Percentiles rank a stretch among this genome's conserved stretches.
Evolutionary conservation across 2,888 invertebrate species (phyloP).

Genomic region (Andrena bucephala): DNA sequence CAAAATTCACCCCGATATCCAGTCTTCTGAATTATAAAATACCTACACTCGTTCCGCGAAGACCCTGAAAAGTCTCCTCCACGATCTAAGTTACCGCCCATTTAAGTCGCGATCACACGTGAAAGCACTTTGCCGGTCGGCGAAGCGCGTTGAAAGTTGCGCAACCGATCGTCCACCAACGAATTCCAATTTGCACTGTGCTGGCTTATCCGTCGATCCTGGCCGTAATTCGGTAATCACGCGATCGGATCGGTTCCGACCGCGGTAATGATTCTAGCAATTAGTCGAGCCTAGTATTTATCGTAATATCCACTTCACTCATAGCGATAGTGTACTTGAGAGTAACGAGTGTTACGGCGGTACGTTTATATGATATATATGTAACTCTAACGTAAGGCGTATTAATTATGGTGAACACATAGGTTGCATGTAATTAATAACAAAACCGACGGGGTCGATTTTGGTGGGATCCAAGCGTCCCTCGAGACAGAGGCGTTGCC

Average conservation of each 20-base stretch:
- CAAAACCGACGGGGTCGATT: conserved; percentile 4
- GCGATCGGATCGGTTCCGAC: conserved; percentile 59
- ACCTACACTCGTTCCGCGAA: background rate
- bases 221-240: conserved; percentile 43
- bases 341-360: conserved; percentile 65
- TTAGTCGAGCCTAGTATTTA: conserved; percentile 75
- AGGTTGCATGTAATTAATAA: conserved; percentile 68
- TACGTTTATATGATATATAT: conserved; percentile 67
- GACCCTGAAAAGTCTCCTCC: background rate
- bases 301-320: conserved; percentile 64
- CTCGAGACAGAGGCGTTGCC: background rate
- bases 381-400: conserved; percentile 70
- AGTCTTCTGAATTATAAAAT: background rate
- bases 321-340: conserved; percentile 63
- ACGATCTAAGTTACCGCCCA: conserved; percentile 21
- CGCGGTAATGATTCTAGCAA: conserved; percentile 53
- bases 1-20: too few species aligned
- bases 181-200: background rate
- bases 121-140: background rate
- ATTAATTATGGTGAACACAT: conserved; percentile 66
- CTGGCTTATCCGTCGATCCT: conserved; percentile 25
- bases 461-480: conserved; percentile 7
- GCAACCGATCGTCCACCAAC: background rate
- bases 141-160: background rate
- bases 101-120: background rate